These are phyloP conservation scores for Ladona fulva DNA, from an alignment of 1,140 invertebrate genomes.

Conservation along the genomic window DNA sequence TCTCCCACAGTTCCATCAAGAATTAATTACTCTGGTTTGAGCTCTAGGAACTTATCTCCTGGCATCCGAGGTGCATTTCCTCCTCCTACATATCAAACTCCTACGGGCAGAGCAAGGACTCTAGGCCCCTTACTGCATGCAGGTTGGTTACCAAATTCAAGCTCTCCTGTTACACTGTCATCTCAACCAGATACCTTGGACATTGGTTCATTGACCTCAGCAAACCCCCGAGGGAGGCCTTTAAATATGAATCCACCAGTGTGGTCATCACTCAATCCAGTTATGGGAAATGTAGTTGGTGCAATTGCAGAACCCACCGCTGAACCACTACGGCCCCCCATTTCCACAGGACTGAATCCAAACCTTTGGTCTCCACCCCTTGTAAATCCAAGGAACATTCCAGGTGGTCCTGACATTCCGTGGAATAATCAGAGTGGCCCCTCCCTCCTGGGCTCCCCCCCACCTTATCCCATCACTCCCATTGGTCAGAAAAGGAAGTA, in stretches of 20 bases:
- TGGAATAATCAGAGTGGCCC: not conserved
- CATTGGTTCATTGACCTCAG: not conserved
- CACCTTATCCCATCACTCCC: slow-evolving; percentile 26
- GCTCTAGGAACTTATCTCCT: slow-evolving; percentile 3
- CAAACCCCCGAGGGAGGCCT: not conserved
- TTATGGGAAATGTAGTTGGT: not conserved
- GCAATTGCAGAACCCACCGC: not conserved
- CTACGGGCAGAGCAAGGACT: not conserved
- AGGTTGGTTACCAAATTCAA: not conserved
- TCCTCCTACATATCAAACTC: not conserved
- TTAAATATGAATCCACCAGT: not conserved
- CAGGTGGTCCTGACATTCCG: slow-evolving; percentile 4
- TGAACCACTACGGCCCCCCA: slow-evolving; percentile 13
- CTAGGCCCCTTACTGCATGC: not conserved
- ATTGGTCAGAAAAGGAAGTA: slow-evolving; percentile 42
- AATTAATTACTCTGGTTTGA: slow-evolving; percentile 11
- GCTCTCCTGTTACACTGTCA: not conserved
- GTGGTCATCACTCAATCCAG: not conserved
- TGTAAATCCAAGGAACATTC: slow-evolving; percentile 5
- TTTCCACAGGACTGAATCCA: slow-evolving; percentile 19
- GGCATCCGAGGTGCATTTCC: slow-evolving; percentile 12
- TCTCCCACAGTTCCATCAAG: not conserved
- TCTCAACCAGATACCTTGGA: not conserved
- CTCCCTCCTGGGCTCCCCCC: slow-evolving; percentile 18
- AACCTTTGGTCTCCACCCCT: slow-evolving; percentile 23